Conservation (phyloP, 1,140 invertebrate species). For the Drosophila nasuta region DNA sequence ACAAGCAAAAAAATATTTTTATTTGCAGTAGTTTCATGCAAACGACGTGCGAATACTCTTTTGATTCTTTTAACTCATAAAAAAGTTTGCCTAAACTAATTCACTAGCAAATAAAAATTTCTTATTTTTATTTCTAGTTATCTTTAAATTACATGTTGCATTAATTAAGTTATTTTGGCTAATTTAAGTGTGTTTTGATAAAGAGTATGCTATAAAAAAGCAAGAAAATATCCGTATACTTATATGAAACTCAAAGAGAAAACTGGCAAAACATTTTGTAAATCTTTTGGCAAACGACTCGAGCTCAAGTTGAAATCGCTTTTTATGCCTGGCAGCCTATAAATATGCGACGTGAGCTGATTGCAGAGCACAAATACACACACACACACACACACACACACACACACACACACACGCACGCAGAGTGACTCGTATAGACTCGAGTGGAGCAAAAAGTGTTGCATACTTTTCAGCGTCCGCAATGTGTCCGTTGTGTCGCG, state of each 20-base stretch:
- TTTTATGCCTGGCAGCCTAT: slow-evolving; percentile 82
- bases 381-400: slow-evolving; percentile 9
- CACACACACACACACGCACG: slow-evolving; percentile 6
- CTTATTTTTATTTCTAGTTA: too few species aligned
- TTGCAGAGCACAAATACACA: slow-evolving; percentile 51
- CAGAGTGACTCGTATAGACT: not conserved
- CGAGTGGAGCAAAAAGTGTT: slow-evolving; percentile 59
- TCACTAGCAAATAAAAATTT: too few species aligned
- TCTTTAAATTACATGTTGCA: too few species aligned
- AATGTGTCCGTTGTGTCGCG: slow-evolving; percentile 41
- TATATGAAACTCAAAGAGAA: slow-evolving; percentile 17
- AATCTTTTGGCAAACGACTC: slow-evolving; percentile 75
- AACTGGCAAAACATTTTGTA: slow-evolving; percentile 70
- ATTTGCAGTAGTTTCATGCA: not conserved
- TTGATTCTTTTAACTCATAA: not conserved
- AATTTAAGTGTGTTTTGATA: not conserved
- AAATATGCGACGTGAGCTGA: slow-evolving; percentile 82
- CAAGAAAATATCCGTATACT: slow-evolving; percentile 1
- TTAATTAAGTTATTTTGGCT: not conserved
- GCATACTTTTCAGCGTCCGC: slow-evolving; percentile 70
- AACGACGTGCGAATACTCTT: slow-evolving; percentile 6
- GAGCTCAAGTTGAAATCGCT: slow-evolving; percentile 73
- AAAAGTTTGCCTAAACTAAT: too few species aligned
- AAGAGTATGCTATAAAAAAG: slow-evolving; percentile 4
- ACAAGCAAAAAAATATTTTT: slow-evolving; percentile 9